These are phyloP conservation scores for Drosophila tristis DNA, from an alignment of 1,140 invertebrate species.

Conservation along the genomic window DNA sequence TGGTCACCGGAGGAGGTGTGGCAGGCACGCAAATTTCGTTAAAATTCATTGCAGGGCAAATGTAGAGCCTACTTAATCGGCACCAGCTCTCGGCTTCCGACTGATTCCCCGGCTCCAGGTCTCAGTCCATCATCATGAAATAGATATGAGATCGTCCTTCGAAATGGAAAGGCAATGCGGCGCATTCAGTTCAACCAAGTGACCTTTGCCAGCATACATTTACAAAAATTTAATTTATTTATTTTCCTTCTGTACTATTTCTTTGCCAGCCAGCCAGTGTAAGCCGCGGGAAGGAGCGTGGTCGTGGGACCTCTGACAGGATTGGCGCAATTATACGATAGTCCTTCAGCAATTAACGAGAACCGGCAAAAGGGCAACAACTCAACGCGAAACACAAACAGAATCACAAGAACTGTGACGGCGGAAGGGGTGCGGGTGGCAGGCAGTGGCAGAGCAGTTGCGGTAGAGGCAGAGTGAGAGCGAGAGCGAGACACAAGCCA, in stretches of 20 bases:
- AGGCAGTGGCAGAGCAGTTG: too few relatives aligned
- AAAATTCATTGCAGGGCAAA: constrained; percentile 68
- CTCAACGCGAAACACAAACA: constrained; percentile 1
- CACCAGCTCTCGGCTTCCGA: constrained; percentile 8
- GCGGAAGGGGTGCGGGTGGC: too few relatives aligned
- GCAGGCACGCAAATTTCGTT: constrained; percentile 52
- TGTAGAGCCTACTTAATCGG: constrained; percentile 47
- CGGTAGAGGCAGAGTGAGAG: neutral
- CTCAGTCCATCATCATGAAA: constrained; percentile 24
- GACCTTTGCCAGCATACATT: constrained; percentile 41
- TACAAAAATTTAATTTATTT: constrained; percentile 47
- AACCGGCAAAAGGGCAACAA: constrained; percentile 34
- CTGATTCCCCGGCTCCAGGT: constrained; percentile 5
- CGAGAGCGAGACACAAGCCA: constrained; percentile 33
- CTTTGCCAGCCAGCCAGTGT: neutral
- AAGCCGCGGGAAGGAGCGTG: too few relatives aligned
- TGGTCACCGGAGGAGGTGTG: constrained; percentile 17
- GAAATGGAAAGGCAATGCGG: constrained; percentile 21
- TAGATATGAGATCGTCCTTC: constrained; percentile 49
- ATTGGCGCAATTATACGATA: constrained; percentile 74
- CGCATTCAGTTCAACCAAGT: neutral
- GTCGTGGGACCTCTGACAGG: constrained; percentile 21
- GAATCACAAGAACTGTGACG: too few relatives aligned
- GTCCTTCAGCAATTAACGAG: constrained; percentile 75
- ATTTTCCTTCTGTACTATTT: constrained; percentile 34